phyloP scores from a whole-genome alignment of 2,797 vertebrate genomes.

The Bovichtus diacanthus region DNA sequence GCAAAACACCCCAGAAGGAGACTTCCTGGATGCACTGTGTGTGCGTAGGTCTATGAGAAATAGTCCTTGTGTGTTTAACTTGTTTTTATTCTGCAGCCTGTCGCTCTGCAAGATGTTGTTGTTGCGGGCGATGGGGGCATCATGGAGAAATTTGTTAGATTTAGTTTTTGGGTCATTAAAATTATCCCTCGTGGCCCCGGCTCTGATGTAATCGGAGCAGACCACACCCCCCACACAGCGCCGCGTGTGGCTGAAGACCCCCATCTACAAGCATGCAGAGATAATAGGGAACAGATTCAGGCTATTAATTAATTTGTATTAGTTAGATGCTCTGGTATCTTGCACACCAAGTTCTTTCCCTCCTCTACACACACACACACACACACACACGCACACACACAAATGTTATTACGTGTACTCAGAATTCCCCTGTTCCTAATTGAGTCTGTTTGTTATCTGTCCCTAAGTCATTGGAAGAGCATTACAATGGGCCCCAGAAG shows the following conservation, averaged over 20 bases:
- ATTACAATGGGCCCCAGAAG: slow-evolving; percentile 16
- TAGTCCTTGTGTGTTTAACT: background rate
- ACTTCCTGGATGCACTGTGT: slow-evolving; percentile 32
- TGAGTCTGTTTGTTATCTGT: slow-evolving; percentile 40
- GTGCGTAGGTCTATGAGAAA: background rate
- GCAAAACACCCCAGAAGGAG: slow-evolving; percentile 13
- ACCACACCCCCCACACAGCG: slow-evolving; percentile 70
- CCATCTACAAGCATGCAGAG: slow-evolving; percentile 63
- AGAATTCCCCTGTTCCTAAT: slow-evolving; percentile 11
- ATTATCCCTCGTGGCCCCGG: slow-evolving; percentile 54
- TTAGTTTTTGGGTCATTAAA: slow-evolving; percentile 65
- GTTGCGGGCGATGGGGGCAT: slow-evolving; percentile 21
- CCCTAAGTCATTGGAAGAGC: slow-evolving; percentile 5
- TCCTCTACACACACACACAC: slow-evolving; percentile 5
- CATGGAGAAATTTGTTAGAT: slow-evolving; percentile 37
- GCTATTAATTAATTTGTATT: slow-evolving; percentile 74
- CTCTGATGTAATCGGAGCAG: slow-evolving; percentile 75
- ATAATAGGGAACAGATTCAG: slow-evolving; percentile 77
- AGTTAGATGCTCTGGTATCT: slow-evolving; percentile 63
- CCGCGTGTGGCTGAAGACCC: slow-evolving; percentile 70
- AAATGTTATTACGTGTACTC: background rate
- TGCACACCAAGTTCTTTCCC: slow-evolving; percentile 24
- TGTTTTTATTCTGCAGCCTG: slow-evolving; percentile 29
- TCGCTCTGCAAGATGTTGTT: slow-evolving; percentile 34
- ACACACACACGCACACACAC: slow-evolving; percentile 17